A percentile compares a stretch with the other conserved stretches of the same genome.
These are phyloP conservation scores for Perodicticus potto DNA, from an alignment of 2,797 vertebrate genomes.

Conservation along the genomic window DNA sequence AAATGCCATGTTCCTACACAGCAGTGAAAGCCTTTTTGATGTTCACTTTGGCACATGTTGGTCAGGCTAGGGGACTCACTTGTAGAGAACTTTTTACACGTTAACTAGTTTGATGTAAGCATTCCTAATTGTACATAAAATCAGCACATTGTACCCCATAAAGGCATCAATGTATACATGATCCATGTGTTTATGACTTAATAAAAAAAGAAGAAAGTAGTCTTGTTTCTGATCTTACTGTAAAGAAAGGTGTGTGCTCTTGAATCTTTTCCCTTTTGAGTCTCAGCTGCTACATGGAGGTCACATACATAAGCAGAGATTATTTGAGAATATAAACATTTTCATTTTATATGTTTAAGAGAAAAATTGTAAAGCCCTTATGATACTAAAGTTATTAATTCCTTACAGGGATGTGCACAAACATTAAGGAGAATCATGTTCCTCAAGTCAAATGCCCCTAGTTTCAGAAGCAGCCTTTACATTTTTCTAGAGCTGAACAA, in stretches of 20 bases:
- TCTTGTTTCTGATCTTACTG: neutral
- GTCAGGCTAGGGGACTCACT: neutral
- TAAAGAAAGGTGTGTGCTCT: neutral
- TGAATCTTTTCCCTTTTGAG: neutral
- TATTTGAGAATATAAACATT: neutral
- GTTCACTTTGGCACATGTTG: neutral
- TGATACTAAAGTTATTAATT: neutral
- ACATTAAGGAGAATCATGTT: neutral
- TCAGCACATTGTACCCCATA: no score
- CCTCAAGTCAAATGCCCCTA: neutral
- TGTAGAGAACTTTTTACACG: neutral
- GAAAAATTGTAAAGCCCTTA: neutral
- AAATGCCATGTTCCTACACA: neutral
- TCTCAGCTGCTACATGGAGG: neutral
- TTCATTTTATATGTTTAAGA: neutral
- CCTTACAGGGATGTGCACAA: neutral
- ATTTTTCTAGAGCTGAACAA: neutral
- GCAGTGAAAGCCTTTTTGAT: neutral
- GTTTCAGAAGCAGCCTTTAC: neutral
- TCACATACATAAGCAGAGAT: constrained; percentile 2
- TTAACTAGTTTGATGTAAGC: no score
- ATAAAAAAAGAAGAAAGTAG: neutral
- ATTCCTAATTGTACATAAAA: no score
- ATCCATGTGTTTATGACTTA: no score
- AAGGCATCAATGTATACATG: no score